A percentile compares a stretch with the other conserved stretches of the same genome.
Conservation (phyloP, 2,888 invertebrate species). For the Polymixis flavicincta region DNA sequence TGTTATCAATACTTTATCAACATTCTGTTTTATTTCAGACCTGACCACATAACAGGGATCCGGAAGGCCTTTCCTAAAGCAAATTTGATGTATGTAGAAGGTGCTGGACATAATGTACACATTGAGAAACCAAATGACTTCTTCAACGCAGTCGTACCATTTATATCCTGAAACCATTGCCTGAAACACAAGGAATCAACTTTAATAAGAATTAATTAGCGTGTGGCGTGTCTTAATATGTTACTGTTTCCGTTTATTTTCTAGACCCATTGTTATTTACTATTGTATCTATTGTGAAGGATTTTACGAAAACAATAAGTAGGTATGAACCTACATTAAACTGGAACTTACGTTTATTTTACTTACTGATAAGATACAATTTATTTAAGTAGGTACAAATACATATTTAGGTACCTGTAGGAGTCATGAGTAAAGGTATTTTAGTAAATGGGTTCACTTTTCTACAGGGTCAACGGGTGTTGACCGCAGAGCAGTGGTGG, state of each 20-base stretch:
- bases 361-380: too few relatives aligned
- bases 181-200: constrained; percentile 2
- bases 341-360: background rate
- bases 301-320: background rate
- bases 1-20: constrained; percentile 6
- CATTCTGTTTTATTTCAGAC: constrained; percentile 34
- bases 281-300: background rate
- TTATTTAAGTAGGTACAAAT: too few relatives aligned
- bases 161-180: constrained; percentile 36
- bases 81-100: constrained; percentile 72
- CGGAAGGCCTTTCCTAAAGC: constrained; percentile 75
- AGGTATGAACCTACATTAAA: background rate
- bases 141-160: constrained; percentile 63
- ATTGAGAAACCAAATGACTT: constrained; percentile 81
- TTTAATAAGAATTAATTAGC: background rate
- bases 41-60: constrained; percentile 67
- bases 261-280: background rate
- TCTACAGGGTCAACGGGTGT: too few relatives aligned
- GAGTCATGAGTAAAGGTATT: too few relatives aligned
- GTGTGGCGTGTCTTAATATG: background rate
- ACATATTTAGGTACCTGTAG: too few relatives aligned
- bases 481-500: too few relatives aligned
- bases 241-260: background rate
- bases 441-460: too few relatives aligned
- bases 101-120: constrained; percentile 82